A percentile compares a stretch with the other conserved stretches of the same genome.
Conservation (phyloP, 2,797 vertebrate genomes). For the Ptychobarbus kaznakovi region DNA sequence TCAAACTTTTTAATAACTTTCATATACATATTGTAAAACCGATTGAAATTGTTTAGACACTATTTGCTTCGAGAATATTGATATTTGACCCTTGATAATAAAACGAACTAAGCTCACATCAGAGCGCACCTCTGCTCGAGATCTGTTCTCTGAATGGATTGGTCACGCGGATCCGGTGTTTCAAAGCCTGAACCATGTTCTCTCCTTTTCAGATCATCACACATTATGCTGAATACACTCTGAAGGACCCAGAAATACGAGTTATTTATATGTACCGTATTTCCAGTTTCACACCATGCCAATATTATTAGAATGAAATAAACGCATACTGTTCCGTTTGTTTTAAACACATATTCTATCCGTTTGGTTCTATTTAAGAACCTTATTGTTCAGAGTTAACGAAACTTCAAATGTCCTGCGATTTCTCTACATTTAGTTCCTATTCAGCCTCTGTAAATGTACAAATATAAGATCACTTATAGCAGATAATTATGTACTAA, state of each 20-base stretch:
- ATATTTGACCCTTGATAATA: slow-evolving; percentile 13
- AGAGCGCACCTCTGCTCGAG: slow-evolving; percentile 87
- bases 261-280: too few species aligned
- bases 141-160: slow-evolving; percentile 86
- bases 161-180: slow-evolving; percentile 91
- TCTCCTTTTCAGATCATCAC: slow-evolving; percentile 5
- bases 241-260: neutral
- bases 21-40: neutral
- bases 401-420: neutral
- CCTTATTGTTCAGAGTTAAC: neutral
- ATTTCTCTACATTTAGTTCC: neutral
- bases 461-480: neutral
- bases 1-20: neutral
- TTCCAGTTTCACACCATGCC: neutral
- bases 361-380: neutral
- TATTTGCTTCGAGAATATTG: slow-evolving; percentile 13
- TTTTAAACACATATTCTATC: neutral
- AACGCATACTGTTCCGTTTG: too few species aligned
- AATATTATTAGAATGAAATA: neutral
- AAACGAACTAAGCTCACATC: slow-evolving; percentile 88
- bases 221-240: neutral
- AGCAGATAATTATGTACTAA: too few species aligned
- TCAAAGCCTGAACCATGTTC: slow-evolving; percentile 69
- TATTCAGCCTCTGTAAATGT: neutral
- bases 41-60: slow-evolving; percentile 15